phyloP scores from a whole-genome alignment of 1,140 invertebrate genomes.

The Calliopsis andreniformis region DNA sequence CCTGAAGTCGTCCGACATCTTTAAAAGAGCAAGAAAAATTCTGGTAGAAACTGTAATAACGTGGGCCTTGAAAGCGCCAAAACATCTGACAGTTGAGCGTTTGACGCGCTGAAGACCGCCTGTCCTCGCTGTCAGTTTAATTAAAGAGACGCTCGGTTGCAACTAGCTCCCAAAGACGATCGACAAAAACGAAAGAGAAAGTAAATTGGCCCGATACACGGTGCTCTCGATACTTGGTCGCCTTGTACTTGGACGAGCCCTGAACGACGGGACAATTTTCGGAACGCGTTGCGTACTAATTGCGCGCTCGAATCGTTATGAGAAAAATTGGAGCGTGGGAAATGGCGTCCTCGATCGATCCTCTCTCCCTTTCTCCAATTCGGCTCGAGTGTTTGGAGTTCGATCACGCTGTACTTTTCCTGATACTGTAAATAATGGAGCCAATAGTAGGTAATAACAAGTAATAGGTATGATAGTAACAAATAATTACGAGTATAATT shows the following conservation, averaged over 20 bases:
- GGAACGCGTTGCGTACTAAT: slow-evolving; percentile 35
- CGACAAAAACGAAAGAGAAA: slow-evolving; percentile 39
- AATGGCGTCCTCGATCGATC: slow-evolving; percentile 48
- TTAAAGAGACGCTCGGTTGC: slow-evolving; percentile 17
- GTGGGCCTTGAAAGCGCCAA: slow-evolving; percentile 1
- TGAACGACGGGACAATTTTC: slow-evolving; percentile 31
- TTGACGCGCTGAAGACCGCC: slow-evolving; percentile 4
- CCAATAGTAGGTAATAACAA: no score
- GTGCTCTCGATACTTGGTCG: slow-evolving; percentile 10
- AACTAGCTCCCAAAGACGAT: slow-evolving; percentile 16
- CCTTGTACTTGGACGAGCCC: slow-evolving; percentile 34
- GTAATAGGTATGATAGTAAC: no score
- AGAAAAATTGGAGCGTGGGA: slow-evolving; percentile 65
- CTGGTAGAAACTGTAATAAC: no score
- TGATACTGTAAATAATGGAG: no score
- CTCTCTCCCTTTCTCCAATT: slow-evolving; percentile 44
- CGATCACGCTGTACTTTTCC: no score
- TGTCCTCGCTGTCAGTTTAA: slow-evolving; percentile 8
- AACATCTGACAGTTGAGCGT: neutral
- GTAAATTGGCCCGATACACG: slow-evolving; percentile 36
- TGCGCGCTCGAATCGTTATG: neutral
- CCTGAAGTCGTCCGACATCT: no score
- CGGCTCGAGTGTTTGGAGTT: no score
- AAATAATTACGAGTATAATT: no score
- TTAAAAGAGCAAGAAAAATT: no score